Conservation (phyloP, 2,888 invertebrate species). For the Plagodis pulveraria region DNA sequence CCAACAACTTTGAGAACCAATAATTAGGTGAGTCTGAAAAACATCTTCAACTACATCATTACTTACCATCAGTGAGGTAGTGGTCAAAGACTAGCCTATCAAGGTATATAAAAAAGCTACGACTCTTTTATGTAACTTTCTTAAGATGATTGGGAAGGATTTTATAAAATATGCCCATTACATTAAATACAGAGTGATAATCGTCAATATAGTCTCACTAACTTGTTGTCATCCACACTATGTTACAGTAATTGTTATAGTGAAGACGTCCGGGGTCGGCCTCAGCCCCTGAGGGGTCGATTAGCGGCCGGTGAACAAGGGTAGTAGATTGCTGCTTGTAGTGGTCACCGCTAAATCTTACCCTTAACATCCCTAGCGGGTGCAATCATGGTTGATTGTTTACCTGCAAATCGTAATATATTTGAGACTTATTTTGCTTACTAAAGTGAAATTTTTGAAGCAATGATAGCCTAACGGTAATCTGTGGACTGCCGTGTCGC, state of each 20-base stretch:
- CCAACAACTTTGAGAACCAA: too few relatives aligned
- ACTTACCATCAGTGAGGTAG: too few relatives aligned
- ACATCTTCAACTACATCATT: too few relatives aligned
- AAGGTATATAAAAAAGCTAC: neutral
- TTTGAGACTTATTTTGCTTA: too few relatives aligned
- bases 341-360: constrained; percentile 23
- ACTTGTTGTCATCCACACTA: constrained; percentile 8
- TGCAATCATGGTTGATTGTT: too few relatives aligned
- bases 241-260: constrained; percentile 6
- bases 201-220: neutral
- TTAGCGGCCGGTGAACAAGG: constrained; percentile 17
- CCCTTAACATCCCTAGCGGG: constrained; percentile 3
- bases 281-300: constrained; percentile 10
- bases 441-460: too few relatives aligned
- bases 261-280: neutral
- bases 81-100: too few relatives aligned
- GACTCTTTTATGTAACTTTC: too few relatives aligned
- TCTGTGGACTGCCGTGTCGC: too few relatives aligned
- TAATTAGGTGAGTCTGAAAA: too few relatives aligned
- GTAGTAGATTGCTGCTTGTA: constrained; percentile 11
- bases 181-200: neutral
- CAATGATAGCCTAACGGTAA: too few relatives aligned
- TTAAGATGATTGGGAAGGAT: neutral
- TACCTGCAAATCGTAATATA: neutral
- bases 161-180: neutral